Conservation (phyloP, 2,888 invertebrate genomes). For the Dilophus febrilis region DNA sequence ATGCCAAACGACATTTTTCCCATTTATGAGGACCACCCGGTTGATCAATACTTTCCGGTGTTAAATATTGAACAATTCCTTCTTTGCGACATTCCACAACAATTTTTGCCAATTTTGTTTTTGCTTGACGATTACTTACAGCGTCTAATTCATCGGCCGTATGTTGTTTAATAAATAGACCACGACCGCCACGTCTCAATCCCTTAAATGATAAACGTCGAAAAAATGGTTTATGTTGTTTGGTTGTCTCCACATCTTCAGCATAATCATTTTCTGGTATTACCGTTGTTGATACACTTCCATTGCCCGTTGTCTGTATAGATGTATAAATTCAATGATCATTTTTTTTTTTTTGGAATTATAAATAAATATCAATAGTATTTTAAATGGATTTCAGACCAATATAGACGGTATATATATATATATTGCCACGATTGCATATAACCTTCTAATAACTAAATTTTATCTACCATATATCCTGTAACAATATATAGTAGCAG, state of each 20-base stretch:
- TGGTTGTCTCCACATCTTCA: slow-evolving; percentile 64
- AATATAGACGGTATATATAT: too few relatives aligned
- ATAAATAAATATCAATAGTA: slow-evolving; percentile 26
- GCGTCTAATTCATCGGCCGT: slow-evolving; percentile 74
- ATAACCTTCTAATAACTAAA: too few relatives aligned
- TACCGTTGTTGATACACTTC: slow-evolving; percentile 10
- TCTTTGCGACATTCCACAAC: slow-evolving; percentile 88
- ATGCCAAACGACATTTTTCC: slow-evolving; percentile 80
- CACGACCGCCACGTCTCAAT: slow-evolving; percentile 55
- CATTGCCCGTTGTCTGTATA: slow-evolving; percentile 17
- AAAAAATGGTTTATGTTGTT: slow-evolving; percentile 67
- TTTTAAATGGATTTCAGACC: too few relatives aligned
- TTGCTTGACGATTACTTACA: slow-evolving; percentile 48
- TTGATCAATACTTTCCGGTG: slow-evolving; percentile 78
- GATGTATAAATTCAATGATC: not conserved
- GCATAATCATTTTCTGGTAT: slow-evolving; percentile 47
- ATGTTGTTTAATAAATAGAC: slow-evolving; percentile 51
- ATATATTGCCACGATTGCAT: too few relatives aligned
- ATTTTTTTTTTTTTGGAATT: slow-evolving; percentile 9
- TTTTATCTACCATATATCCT: too few relatives aligned
- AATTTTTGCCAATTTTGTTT: slow-evolving; percentile 78
- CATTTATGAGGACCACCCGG: slow-evolving; percentile 74
- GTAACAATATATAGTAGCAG: too few relatives aligned
- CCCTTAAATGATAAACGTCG: slow-evolving; percentile 79
- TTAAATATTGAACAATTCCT: slow-evolving; percentile 81